Percentiles rank a stretch among this genome's conserved stretches.
These are phyloP conservation scores for Antennarius striatus DNA, from an alignment of 2,113 vertebrate genomes.

Conservation along the genomic window DNA sequence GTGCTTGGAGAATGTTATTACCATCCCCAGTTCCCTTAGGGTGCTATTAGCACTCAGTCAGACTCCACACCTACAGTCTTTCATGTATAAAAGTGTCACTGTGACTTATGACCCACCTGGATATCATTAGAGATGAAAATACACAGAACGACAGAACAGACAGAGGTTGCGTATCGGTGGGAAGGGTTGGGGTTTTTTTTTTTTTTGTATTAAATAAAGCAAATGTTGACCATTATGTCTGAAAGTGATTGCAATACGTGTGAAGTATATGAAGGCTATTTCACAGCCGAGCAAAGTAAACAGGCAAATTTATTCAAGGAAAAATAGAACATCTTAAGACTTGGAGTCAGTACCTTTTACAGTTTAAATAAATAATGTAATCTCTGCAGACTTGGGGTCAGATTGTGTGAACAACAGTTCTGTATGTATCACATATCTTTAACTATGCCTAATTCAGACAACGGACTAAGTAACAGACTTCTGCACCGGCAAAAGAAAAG, in stretches of 20 bases:
- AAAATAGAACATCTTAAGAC: constrained; percentile 3
- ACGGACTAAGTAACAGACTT: neutral
- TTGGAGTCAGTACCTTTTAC: neutral
- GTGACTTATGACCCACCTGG: constrained; percentile 68
- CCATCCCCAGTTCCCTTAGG: constrained; percentile 48
- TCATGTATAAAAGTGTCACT: constrained; percentile 64
- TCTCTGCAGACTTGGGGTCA: neutral
- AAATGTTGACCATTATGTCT: constrained; percentile 31
- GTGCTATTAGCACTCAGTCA: constrained; percentile 55
- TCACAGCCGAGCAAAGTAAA: neutral
- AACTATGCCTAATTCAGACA: neutral
- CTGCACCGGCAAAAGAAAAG: neutral
- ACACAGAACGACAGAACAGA: neutral
- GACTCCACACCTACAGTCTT: constrained; percentile 45
- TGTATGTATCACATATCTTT: constrained; percentile 1
- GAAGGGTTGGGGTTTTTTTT: neutral
- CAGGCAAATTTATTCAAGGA: neutral
- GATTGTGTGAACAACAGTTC: neutral
- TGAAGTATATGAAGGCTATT: neutral
- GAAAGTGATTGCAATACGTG: neutral
- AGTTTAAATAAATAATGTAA: neutral
- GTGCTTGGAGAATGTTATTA: constrained; percentile 49
- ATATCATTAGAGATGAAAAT: constrained; percentile 61
- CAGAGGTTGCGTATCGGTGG: neutral
- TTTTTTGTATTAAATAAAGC: constrained; percentile 22